Percentiles rank a stretch among this genome's conserved stretches.
Conservation (phyloP, 2,113 vertebrate species). For the Nettapus auritus region DNA sequence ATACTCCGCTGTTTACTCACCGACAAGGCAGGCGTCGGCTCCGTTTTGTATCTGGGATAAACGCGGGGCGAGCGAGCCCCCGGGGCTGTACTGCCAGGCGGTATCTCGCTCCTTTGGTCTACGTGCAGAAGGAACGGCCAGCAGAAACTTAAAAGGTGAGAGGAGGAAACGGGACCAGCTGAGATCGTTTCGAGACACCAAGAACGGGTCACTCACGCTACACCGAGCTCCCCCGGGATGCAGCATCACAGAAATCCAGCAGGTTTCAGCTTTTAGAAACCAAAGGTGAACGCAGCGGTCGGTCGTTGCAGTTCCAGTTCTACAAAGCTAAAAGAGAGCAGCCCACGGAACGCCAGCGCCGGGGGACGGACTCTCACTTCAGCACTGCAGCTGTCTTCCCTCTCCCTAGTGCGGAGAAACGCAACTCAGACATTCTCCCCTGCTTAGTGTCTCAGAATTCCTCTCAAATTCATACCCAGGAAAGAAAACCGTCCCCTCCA, state of each 20-base stretch:
- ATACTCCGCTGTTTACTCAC: background rate
- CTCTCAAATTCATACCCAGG: background rate
- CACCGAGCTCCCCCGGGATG: background rate
- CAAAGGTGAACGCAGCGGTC: background rate
- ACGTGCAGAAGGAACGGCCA: background rate
- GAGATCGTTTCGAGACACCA: background rate
- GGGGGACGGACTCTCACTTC: background rate
- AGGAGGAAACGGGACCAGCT: constrained; percentile 45
- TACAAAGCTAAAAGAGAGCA: background rate
- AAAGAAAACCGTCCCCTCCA: background rate
- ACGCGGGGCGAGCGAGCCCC: background rate
- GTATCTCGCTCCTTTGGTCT: background rate
- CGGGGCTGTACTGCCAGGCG: background rate
- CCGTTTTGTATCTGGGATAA: background rate
- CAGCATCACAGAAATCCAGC: background rate
- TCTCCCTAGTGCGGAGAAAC: too few species aligned
- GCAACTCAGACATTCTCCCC: background rate
- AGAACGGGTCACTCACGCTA: constrained; percentile 34
- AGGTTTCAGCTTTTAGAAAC: background rate
- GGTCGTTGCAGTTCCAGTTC: background rate
- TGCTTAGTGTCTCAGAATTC: background rate
- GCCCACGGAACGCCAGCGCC: background rate
- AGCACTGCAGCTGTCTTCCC: background rate
- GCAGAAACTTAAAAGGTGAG: background rate
- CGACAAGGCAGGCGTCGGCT: background rate